phyloP scores from a whole-genome alignment of 2,888 invertebrate species.

The Gymnoscelis rufifasciata region DNA sequence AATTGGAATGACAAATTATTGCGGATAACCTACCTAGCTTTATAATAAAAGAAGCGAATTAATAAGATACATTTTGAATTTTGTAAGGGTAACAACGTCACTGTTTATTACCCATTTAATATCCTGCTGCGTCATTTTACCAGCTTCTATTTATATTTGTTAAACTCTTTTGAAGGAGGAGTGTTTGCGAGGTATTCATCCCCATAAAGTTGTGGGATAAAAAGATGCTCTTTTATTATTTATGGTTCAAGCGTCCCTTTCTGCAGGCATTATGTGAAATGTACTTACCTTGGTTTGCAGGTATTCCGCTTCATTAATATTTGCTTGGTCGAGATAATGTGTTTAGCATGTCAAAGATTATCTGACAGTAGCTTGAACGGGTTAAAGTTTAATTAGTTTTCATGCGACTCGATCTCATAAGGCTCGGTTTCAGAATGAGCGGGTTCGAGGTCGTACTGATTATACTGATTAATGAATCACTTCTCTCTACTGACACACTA shows the following conservation, averaged over 20 bases:
- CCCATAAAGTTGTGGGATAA: slow-evolving; percentile 47
- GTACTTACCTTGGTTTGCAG: slow-evolving; percentile 26
- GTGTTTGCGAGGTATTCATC: slow-evolving; percentile 39
- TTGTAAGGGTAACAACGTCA: slow-evolving; percentile 3
- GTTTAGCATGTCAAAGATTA: slow-evolving; percentile 26
- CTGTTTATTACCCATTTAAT: slow-evolving; percentile 1
- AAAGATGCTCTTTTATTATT: slow-evolving; percentile 62
- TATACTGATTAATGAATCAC: slow-evolving; percentile 47
- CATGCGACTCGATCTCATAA: slow-evolving; percentile 50
- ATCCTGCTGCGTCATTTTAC: slow-evolving; percentile 15
- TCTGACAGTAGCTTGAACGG: slow-evolving; percentile 34
- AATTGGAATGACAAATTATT: slow-evolving; percentile 20
- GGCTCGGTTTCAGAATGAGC: slow-evolving; percentile 38
- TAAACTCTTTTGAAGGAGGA: slow-evolving; percentile 28
- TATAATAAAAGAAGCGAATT: slow-evolving; percentile 4
- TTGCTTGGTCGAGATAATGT: slow-evolving; percentile 14
- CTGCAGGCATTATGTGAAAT: slow-evolving; percentile 41
- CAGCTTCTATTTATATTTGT: slow-evolving; percentile 21
- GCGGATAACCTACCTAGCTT: slow-evolving; percentile 5
- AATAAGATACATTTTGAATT: slow-evolving; percentile 1
- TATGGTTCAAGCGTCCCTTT: slow-evolving; percentile 54
- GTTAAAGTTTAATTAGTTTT: slow-evolving; percentile 66
- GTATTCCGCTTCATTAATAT: slow-evolving; percentile 22
- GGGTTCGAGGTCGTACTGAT: slow-evolving; percentile 58
- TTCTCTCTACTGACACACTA: slow-evolving; percentile 9